A percentile compares a stretch with the other conserved stretches of the same genome.
Conservation (phyloP, 1,140 invertebrate species). For the Drosophila sucinea region DNA sequence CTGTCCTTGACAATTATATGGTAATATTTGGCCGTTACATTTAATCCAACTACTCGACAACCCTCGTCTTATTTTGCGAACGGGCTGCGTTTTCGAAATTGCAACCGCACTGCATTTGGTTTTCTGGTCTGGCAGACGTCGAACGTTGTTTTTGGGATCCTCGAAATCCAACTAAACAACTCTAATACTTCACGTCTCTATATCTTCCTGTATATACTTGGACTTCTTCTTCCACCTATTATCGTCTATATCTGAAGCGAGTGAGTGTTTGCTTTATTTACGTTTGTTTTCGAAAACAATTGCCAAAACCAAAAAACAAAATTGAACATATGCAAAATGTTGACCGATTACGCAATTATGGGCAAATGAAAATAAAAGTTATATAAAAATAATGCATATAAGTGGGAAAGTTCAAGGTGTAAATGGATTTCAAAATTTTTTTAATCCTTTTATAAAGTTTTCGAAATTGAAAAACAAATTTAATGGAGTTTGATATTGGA, state of each 20-base stretch:
- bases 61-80: constrained; percentile 34
- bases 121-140: constrained; percentile 74
- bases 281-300: constrained; percentile 37
- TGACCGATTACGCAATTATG: constrained; percentile 61
- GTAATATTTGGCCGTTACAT: not conserved
- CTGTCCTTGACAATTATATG: not conserved
- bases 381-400: constrained; percentile 5
- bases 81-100: constrained; percentile 34
- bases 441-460: not conserved
- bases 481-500: not conserved
- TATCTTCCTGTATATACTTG: constrained; percentile 35
- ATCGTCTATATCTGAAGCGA: constrained; percentile 59
- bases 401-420: not conserved
- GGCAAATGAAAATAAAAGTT: constrained; percentile 33
- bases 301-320: constrained; percentile 18
- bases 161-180: constrained; percentile 47
- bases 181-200: constrained; percentile 48
- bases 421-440: not conserved
- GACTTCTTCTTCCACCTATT: not conserved
- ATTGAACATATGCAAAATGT: constrained; percentile 16
- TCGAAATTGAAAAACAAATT: not conserved
- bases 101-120: constrained; percentile 62
- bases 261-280: constrained; percentile 26
- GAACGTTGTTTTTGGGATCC: constrained; percentile 70
- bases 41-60: constrained; percentile 28